Base-by-base conservation (phyloP, 2,888 invertebrate species). In the Pristionchus fissidentatus region DNA sequence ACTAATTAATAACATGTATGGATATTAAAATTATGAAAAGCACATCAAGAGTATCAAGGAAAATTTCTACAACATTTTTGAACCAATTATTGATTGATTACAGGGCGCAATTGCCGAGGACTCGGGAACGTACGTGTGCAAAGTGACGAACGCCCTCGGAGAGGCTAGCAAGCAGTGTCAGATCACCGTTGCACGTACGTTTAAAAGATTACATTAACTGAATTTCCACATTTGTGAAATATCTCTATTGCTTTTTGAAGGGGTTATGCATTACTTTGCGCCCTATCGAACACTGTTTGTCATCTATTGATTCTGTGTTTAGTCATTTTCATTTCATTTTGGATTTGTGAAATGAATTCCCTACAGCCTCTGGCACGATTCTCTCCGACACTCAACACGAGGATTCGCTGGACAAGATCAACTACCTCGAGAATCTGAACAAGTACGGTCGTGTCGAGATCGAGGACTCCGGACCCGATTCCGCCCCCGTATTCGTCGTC, bases 81-180 rank as follows among this genome's bases (percentile, higher is more conserved):
- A 57, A 22, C 57, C n/a, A 77, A 77, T 43, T 57, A 79, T 79
- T 32, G 10, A n/a, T 10, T 55, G 15, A 91, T 96, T 97, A 83
- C 95, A 95, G 92, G 95, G 96, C 26, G 96, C 96, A 3, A 96
- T 97, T 55, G 94, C 96, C 2, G 95, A 96, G 92, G 97, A 97
- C 93, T 95, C 97, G 55, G 97, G 97, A 66, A 95, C 97, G 0
- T 97, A 97, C 93, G 96, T 96, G 94, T 97, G 97, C 93, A 70
- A 84, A 19, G 87, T 88, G 22, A 85, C 84, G 62, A 90, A 90
- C 70, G 88, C 89, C 8, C 86, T 90, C 1, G 92, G 92, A 55
- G 90, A 92, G 79, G 89, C 90, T 29, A 86, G 86, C 70, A 79
- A 88, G 35, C 87, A 90, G 75, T 90, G 91, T 66, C 35, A 83